Evolutionary conservation across 2,888 invertebrate genomes (phyloP), one percentile per base, ranked within the genome.

Genomic region (Caenorhabditis afra): DNA sequence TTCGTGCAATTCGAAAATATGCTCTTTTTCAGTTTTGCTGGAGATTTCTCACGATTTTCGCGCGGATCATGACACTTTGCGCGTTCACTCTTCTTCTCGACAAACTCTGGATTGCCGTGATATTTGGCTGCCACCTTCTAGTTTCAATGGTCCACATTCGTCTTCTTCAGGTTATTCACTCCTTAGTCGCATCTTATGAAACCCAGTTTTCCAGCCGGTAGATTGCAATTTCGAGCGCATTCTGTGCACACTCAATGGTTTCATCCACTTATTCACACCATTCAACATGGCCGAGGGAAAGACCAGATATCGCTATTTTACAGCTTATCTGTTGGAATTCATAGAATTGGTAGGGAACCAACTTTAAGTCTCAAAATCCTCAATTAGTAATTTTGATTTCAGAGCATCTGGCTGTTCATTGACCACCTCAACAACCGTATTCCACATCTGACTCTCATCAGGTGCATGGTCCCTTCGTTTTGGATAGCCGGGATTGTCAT

Each of bases 261-360:
- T 79, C 16, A 81, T 88, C 39, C 88, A 88, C 58, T 62, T 81
- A 12, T 87, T 86, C 68, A 79, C 83, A 1, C 88, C 88, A 0
- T 88, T 87, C 70, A 88, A 88, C 50, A 87, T 85, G 79, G 83
- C 84, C 1, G 87, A 88, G 45, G 86, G 87, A 8, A 50, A 55
- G 4, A 86, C 87, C 1, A 47, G 83, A 44, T 79, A 62, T 41
- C 68, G 85, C 57, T 88, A 88, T 57, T 22, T 68, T 0, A 23
- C 61, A 1, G 87, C 85, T 0, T 87, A 87, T 49, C 20, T 39
- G 4, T 44, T 88, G 3, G 88, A 88, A 61, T 57, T 82, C 14
- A 0, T 86, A 0, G 87, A 88, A 67, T 76, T 73, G 35, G 44
- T 78, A 37, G 86, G 86, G 41, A 66, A 84, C 14, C 3, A 14